Conservation (phyloP, 2,888 invertebrate species). For the Drosophila phalerata region DNA sequence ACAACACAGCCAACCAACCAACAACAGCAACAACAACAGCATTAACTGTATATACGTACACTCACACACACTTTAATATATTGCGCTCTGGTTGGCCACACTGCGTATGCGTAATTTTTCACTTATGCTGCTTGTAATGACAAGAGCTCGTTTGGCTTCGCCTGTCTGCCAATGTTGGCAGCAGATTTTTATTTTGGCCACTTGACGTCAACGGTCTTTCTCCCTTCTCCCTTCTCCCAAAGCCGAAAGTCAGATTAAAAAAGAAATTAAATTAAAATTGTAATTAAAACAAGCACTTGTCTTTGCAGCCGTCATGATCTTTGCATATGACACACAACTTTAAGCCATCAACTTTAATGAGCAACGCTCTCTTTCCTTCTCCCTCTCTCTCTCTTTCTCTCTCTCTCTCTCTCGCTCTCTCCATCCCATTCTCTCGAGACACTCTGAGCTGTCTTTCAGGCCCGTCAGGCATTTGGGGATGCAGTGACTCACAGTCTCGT, state of each 20-base stretch:
- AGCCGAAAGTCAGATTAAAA: conserved; percentile 18
- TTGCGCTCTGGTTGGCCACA: conserved; percentile 45
- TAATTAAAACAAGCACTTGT: conserved; percentile 77
- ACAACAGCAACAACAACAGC: conserved; percentile 8
- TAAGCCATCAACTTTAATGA: conserved; percentile 66
- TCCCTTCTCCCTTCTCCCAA: background rate
- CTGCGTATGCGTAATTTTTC: conserved; percentile 78
- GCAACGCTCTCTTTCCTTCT: background rate
- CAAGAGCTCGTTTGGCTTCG: conserved; percentile 37
- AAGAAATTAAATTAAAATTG: conserved; percentile 73
- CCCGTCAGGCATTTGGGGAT: background rate
- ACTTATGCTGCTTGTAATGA: conserved; percentile 60
- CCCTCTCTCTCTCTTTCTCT: background rate
- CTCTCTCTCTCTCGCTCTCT: background rate
- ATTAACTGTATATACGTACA: conserved; percentile 9
- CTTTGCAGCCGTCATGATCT: conserved; percentile 38
- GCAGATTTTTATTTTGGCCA: conserved; percentile 74
- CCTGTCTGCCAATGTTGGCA: conserved; percentile 8
- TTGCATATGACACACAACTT: conserved; percentile 43
- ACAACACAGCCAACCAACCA: conserved; percentile 16
- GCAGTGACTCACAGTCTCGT: background rate
- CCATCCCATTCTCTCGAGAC: background rate
- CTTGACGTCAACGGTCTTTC: conserved; percentile 52
- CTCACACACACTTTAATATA: conserved; percentile 46
- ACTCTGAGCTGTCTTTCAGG: background rate